phyloP scores from a whole-genome alignment of 2,888 invertebrate species.

The Pachliopta kotzebuea region DNA sequence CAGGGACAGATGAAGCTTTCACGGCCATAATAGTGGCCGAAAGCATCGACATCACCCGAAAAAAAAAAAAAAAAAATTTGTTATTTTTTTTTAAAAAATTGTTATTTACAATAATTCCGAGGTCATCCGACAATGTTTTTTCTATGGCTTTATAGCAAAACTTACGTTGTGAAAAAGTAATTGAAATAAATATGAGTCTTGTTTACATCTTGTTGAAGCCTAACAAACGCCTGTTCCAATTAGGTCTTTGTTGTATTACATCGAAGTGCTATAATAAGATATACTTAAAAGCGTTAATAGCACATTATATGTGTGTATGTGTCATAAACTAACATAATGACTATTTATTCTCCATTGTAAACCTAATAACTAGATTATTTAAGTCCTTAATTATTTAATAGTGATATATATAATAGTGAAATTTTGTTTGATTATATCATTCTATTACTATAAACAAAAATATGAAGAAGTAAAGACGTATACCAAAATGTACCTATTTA shows the following conservation, averaged over 20 bases:
- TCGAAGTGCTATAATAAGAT: conserved; percentile 10
- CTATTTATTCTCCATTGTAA: background rate
- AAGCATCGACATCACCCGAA: too few relatives aligned
- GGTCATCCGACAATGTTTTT: background rate
- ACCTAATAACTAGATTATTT: background rate
- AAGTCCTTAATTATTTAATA: too few relatives aligned
- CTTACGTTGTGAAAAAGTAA: background rate
- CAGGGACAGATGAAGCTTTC: too few relatives aligned
- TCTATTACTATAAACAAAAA: too few relatives aligned
- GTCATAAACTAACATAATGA: background rate
- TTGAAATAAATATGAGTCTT: background rate
- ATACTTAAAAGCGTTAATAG: background rate
- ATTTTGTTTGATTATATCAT: too few relatives aligned
- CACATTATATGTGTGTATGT: background rate
- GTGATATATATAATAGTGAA: too few relatives aligned
- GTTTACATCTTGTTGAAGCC: conserved; percentile 7
- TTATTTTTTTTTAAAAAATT: too few relatives aligned
- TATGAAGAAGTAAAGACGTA: too few relatives aligned
- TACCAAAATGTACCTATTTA: too few relatives aligned
- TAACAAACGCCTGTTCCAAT: background rate
- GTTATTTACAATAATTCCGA: too few relatives aligned
- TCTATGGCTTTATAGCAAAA: background rate
- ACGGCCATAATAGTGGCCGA: too few relatives aligned
- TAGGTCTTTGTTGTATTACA: conserved; percentile 7
- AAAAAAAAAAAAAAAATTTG: too few relatives aligned